Percentiles rank a stretch among this genome's conserved stretches.
phyloP scores from a whole-genome alignment of 2,797 vertebrate species.

The Glossophaga mutica region DNA sequence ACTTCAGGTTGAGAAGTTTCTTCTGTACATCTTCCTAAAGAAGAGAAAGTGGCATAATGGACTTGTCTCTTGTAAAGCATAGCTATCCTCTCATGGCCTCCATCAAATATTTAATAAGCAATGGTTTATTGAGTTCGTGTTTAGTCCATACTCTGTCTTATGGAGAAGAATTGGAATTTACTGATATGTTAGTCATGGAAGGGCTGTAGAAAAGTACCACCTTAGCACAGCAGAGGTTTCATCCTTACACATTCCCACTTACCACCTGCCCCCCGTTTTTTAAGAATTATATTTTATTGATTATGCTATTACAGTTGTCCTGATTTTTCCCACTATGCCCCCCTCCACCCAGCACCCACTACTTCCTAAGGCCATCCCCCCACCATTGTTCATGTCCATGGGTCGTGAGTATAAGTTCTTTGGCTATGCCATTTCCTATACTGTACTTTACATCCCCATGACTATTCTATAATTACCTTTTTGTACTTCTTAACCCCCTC shows the following conservation, averaged over 20 bases:
- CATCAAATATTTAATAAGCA: not conserved
- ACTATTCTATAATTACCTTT: not conserved
- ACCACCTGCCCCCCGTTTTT: not conserved
- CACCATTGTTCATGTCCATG: not conserved
- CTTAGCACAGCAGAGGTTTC: not conserved
- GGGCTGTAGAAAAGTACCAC: not conserved
- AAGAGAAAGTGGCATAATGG: not conserved
- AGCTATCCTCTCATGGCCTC: not conserved
- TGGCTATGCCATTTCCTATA: not conserved
- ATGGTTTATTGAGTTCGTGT: not conserved
- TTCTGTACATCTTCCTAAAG: not conserved
- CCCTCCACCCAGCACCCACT: not conserved
- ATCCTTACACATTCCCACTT: not conserved
- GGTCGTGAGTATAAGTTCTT: not conserved
- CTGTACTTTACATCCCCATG: not conserved
- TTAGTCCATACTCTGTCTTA: not conserved
- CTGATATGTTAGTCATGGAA: not conserved
- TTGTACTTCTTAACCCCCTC: not conserved
- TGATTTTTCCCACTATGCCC: no score
- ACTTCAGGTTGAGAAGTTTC: not conserved
- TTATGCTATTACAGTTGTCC: not conserved
- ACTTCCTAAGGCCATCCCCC: not conserved
- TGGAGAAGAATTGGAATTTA: not conserved
- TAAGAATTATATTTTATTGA: not conserved
- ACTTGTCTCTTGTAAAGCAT: not conserved